Base-by-base conservation (phyloP, 2,888 invertebrate genomes). In the Himalopsyche japonica region DNA sequence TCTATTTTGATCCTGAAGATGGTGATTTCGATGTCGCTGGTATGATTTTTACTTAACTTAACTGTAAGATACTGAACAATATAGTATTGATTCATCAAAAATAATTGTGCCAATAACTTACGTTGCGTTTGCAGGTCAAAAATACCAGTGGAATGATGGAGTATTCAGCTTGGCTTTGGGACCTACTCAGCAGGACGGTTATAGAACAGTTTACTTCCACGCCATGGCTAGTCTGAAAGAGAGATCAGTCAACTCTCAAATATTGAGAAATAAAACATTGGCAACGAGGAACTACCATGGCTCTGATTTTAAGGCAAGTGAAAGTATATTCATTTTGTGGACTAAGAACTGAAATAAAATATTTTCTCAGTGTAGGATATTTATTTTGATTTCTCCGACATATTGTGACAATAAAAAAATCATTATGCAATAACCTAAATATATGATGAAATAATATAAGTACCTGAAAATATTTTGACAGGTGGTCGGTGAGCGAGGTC, bases 141-240 rank as follows among this genome's bases (percentile, higher is more conserved):
- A 91, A 0, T 97, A 96, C 91, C 94, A 95, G 88, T 97, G 96
- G 96, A 94, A 94, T 86, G 97, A 97, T 88, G 96, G 96, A 0
- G 92, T 97, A 15, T 96, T 97, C 90, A 96, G 96, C 84, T 89
- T 95, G 0, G 94, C 95, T 0, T 88, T 96, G 18, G 93, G 94
- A 0, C 92, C 93, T 0, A 88, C 90, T 0, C 89, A 90, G 1
- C 48, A 88, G 0, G 92, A 94, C 87, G 94, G 94, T 18, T 93
- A 91, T 88, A 93, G 94, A 80, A 92, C 92, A 0, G 93, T 95
- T 0, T 96, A 94, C 90, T 97, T 97, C 92, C 97, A 97, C 89
- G 93, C 97, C 0, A 93, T 97, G 93, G 93, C 95, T 76, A 94
- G 96, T 87, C 94, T 92, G 10, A 93, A 94, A 83, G 95, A 96